Evolutionary conservation across 2,113 vertebrate genomes (phyloP).

Genomic region (Channa argus): DNA sequence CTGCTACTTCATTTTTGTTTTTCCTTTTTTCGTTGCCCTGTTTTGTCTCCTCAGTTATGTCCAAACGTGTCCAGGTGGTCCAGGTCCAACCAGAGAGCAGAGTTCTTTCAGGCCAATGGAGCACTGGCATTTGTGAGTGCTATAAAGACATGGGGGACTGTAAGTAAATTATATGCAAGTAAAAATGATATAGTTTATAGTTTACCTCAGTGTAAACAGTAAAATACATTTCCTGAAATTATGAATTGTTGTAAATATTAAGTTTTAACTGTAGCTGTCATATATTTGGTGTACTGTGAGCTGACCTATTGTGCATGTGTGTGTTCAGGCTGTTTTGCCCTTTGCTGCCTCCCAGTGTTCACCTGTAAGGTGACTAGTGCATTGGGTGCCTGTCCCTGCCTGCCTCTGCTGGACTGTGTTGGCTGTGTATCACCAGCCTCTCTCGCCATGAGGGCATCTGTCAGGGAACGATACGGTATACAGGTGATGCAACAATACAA

Average conservation of each 20-base stretch:
- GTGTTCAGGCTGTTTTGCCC: conserved; percentile 78
- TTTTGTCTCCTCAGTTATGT: conserved; percentile 13
- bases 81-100: conserved; percentile 56
- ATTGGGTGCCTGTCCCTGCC: conserved; percentile 69
- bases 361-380: conserved; percentile 77
- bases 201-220: too few relatives aligned
- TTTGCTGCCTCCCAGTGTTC: conserved; percentile 83
- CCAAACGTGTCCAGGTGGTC: conserved; percentile 62
- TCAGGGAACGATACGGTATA: conserved; percentile 79
- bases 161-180: conserved; percentile 34
- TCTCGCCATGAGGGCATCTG: conserved; percentile 78
- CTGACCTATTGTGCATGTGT: conserved; percentile 10
- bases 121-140: conserved; percentile 81
- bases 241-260: too few relatives aligned
- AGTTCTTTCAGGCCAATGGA: conserved; percentile 65
- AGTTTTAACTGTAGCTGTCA: not conserved
- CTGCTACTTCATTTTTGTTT: too few relatives aligned
- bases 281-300: not conserved
- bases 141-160: conserved; percentile 79
- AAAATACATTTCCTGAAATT: too few relatives aligned
- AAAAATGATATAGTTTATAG: too few relatives aligned
- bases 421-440: conserved; percentile 77
- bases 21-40: too few relatives aligned
- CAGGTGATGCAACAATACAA: conserved; percentile 50
- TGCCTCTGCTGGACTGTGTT: conserved; percentile 79